These are phyloP conservation scores for Anthophora plumipes DNA, from an alignment of 2,888 invertebrate genomes.

Conservation along the genomic window DNA sequence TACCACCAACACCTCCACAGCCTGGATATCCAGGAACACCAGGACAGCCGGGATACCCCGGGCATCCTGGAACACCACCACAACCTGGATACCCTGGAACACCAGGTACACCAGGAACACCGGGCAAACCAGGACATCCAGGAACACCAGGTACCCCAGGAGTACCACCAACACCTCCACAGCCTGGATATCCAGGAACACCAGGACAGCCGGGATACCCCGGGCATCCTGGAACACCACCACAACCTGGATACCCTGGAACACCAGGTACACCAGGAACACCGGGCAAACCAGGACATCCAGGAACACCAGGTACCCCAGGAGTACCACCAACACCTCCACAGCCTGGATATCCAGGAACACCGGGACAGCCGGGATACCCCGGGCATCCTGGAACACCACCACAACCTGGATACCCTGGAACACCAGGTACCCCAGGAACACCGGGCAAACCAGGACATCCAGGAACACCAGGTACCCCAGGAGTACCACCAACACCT, in stretches of 20 bases:
- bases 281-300: conserved; percentile 59
- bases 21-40: conserved; percentile 36
- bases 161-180: conserved; percentile 59
- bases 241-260: conserved; percentile 52
- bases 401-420: no score
- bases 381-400: conserved; percentile 69
- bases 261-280: conserved; percentile 58
- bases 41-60: conserved; percentile 49
- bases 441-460: neutral
- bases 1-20: neutral
- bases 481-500: conserved; percentile 19
- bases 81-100: conserved; percentile 65
- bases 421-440: no score
- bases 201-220: no score
- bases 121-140: conserved; percentile 69
- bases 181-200: conserved; percentile 49
- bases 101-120: conserved; percentile 66
- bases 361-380: conserved; percentile 64
- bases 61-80: conserved; percentile 25
- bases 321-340: no score
- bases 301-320: conserved; percentile 64
- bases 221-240: neutral
- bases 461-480: conserved; percentile 56
- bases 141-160: conserved; percentile 64
- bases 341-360: conserved; percentile 62